Evolutionary conservation across 2,888 invertebrate genomes (phyloP), one percentile per base, ranked within the genome.

Genomic region (Isoperla grammatica): DNA sequence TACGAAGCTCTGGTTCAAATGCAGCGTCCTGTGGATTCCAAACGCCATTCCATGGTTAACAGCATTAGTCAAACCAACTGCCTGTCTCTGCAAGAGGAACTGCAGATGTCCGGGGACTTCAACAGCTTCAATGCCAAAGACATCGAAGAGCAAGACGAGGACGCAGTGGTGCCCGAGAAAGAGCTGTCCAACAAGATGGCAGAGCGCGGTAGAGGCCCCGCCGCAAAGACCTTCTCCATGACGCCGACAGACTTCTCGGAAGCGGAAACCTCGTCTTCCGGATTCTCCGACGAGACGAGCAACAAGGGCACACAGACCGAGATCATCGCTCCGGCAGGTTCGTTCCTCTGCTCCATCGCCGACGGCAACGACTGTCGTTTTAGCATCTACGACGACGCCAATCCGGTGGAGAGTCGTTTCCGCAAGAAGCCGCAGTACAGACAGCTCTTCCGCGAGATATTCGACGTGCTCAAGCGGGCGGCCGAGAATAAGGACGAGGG

Each of bases 321-420:
- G 63, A 82, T 81, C 39, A 81, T 82, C 63, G 79, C 87, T 11
- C 67, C 68, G 37, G 85, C 87, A 0, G 90, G 90, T n/a, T 88
- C 87, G 13, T 87, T 90, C 73, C 76, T 91, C 55, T 90, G 90
- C 75, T 88, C 89, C 1, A 90, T 91, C 63, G 88, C 87, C 56
- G 90, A 90, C 70, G 90, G 90, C 11, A 90, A 90, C 67, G 88
- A 90, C 71, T 90, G 89, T 72, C 86, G 87, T 66, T 88, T 90
- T 71, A 90, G 89, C 72, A 90, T 90, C 71, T 91, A 90, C 71
- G 88, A 88, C 69, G 79, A 79, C 62, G 87, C 81, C 55, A 88
- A 84, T 69, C 87, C 88, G 0, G 85, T 90, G 71, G 89, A 90
- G 69, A 86, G 87, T 65, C 82, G 88, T 57, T 91, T 91, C 80